A percentile compares a stretch with the other conserved stretches of the same genome.
Evolutionary conservation across 1,140 invertebrate species (phyloP).

Genomic region (Drosophila lacteicornis): DNA sequence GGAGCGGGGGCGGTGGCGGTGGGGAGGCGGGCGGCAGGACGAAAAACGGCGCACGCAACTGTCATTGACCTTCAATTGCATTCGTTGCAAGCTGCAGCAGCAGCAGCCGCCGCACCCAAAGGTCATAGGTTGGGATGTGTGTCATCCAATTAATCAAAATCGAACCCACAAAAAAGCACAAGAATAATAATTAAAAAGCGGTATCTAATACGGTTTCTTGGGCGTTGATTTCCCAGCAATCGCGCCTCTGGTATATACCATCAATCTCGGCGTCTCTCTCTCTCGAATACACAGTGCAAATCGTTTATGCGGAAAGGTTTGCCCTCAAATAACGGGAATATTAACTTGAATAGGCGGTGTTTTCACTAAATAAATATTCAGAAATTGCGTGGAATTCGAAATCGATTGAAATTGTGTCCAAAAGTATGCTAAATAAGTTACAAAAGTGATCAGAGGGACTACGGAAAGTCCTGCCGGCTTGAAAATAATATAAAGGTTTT

Average conservation of each 20-base stretch:
- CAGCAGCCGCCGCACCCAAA: slow-evolving; percentile 72
- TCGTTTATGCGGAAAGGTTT: neutral
- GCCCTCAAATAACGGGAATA: neutral
- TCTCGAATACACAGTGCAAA: slow-evolving; percentile 10
- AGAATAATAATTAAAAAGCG: neutral
- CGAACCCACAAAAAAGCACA: neutral
- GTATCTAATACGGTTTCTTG: neutral
- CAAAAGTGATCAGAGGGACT: neutral
- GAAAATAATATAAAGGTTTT: neutral
- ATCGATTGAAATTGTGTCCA: neutral
- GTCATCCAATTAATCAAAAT: slow-evolving; percentile 65
- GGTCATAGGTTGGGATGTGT: slow-evolving; percentile 67
- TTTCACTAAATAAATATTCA: neutral
- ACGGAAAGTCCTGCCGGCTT: neutral
- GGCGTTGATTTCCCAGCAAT: slow-evolving; percentile 5
- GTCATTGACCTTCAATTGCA: slow-evolving; percentile 82
- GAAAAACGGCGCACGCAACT: slow-evolving; percentile 77
- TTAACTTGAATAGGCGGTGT: too few relatives aligned
- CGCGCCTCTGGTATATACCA: neutral
- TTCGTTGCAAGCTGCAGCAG: slow-evolving; percentile 62
- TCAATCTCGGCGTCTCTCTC: slow-evolving; percentile 11
- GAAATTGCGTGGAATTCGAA: neutral
- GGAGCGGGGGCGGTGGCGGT: neutral
- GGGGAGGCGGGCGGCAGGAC: slow-evolving; percentile 22
- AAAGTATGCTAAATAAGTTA: neutral